phyloP scores from a whole-genome alignment of 2,113 vertebrate genomes.

The Chaenogobius annularis region DNA sequence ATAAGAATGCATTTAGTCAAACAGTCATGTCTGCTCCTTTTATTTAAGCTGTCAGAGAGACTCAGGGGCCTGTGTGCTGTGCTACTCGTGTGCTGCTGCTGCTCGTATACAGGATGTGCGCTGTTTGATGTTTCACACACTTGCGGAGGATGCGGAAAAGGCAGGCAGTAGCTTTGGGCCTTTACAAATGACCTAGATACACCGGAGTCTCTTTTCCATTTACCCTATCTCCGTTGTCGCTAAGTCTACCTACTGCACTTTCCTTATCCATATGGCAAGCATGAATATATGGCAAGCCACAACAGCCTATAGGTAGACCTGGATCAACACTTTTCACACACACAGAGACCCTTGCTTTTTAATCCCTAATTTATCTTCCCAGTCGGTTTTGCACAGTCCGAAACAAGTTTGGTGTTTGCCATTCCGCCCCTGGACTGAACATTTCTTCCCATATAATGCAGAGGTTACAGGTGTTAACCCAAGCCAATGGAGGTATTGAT shows the following conservation, averaged over 20 bases:
- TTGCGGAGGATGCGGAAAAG: slow-evolving; percentile 63
- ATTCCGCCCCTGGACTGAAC: slow-evolving; percentile 69
- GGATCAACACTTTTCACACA: slow-evolving; percentile 40
- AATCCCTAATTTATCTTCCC: slow-evolving; percentile 53
- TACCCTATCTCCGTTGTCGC: slow-evolving; percentile 65
- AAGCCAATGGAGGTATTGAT: slow-evolving; percentile 76
- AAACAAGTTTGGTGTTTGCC: slow-evolving; percentile 62
- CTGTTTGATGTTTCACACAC: slow-evolving; percentile 72
- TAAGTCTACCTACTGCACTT: slow-evolving; percentile 55
- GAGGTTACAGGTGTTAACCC: slow-evolving; percentile 75
- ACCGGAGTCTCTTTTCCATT: slow-evolving; percentile 66
- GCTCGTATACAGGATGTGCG: slow-evolving; percentile 64
- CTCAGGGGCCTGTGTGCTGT: slow-evolving; percentile 46
- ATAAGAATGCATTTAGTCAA: slow-evolving; percentile 28
- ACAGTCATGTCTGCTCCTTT: slow-evolving; percentile 41
- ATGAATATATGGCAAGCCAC: slow-evolving; percentile 44
- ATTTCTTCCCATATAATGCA: slow-evolving; percentile 70
- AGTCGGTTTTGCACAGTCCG: slow-evolving; percentile 30
- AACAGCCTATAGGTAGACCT: slow-evolving; percentile 59
- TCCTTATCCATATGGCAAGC: slow-evolving; percentile 55
- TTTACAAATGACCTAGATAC: slow-evolving; percentile 75
- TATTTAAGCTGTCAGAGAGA: slow-evolving; percentile 51
- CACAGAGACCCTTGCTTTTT: slow-evolving; percentile 40
- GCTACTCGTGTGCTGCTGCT: slow-evolving; percentile 49
- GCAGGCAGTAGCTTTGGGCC: slow-evolving; percentile 72